Percentiles rank a stretch among this genome's conserved stretches.
Evolutionary conservation across 2,888 invertebrate genomes (phyloP).

Genomic region (Copidosoma aretas): DNA sequence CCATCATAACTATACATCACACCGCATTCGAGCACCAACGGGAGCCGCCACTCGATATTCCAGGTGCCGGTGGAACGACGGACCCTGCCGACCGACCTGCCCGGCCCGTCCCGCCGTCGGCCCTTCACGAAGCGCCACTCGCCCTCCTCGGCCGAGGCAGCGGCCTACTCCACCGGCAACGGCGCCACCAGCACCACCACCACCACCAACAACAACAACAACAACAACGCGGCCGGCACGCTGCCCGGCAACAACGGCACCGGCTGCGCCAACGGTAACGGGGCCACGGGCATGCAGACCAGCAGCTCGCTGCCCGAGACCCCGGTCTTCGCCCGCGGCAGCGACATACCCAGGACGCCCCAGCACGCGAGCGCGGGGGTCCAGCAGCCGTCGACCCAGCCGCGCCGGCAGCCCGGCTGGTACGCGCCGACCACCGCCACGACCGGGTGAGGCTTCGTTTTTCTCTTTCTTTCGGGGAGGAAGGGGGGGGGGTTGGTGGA

Average conservation of each 20-base stretch:
- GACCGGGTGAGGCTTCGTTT: constrained; percentile 53
- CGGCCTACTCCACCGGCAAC: constrained; percentile 82
- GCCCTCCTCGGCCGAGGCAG: constrained; percentile 78
- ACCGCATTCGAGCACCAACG: no score
- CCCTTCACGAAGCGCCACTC: constrained; percentile 62
- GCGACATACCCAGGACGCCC: constrained; percentile 84
- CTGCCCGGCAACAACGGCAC: constrained; percentile 79
- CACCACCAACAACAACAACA: constrained; percentile 43
- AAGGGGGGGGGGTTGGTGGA: no score
- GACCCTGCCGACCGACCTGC: constrained; percentile 76
- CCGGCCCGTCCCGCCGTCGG: constrained; percentile 65
- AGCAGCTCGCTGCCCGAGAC: constrained; percentile 89
- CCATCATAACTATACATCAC: no score
- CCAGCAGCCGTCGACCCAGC: constrained; percentile 54
- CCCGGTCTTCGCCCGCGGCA: constrained; percentile 82
- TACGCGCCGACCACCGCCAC: constrained; percentile 60
- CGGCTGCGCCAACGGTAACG: constrained; percentile 56
- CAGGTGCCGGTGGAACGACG: constrained; percentile 69
- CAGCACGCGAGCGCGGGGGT: constrained; percentile 66
- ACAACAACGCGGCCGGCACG: constrained; percentile 65
- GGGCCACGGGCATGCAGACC: constrained; percentile 72
- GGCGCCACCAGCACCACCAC: constrained; percentile 79
- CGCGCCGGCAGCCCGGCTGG: constrained; percentile 56
- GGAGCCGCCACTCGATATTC: no score
- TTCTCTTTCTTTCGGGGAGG: background rate